Base-by-base conservation (phyloP, 2,888 invertebrate species). In the Eupithecia tripunctaria region DNA sequence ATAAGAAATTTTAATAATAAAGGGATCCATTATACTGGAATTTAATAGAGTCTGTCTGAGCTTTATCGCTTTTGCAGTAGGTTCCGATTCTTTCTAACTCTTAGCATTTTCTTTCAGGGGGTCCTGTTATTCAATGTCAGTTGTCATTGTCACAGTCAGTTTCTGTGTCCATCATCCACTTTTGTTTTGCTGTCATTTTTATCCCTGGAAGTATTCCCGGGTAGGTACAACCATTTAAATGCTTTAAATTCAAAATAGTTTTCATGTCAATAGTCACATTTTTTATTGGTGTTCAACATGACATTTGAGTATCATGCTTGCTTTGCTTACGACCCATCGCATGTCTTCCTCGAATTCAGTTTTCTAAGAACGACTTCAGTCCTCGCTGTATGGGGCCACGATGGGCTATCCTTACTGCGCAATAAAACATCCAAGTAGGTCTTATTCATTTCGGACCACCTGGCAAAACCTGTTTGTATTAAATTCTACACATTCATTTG, bases 401-500 rank as follows among this genome's bases (percentile, higher is more conserved):
- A 73, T 71, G 74, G 76, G 78, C 67, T 76, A 72, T 76, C 72
- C 75, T 73, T 56, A 70, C 74, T 75, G 75, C 78, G 79, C 76
- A 79, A 73, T 76, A 77, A 76, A 71, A 74, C 74, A 71, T 65
- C 77, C 72, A 74, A 75, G 71, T 72, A 71, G 71, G 70, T 77
- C 77, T 76, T 78, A 79, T 78, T 79, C 76, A 77, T 66, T 69
- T 76, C 74, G 73, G 78, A 76, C 80, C 80, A 80, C 80, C 80
- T 80, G 80, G 80, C 76, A 64, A 72, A 80, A 80, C 80, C 80
- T 70, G 80, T 80, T 80, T 76, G 75, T 75, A 74, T 80, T 73
- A 76, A 75, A 77, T 76, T 78, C 74, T 73, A 74, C 74, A 79
- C 71, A 76, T 78, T 78, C 75, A 74, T 75, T 79, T 70, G 73